Conservation (phyloP, 2,888 invertebrate species). For the Orthosia gracilis region DNA sequence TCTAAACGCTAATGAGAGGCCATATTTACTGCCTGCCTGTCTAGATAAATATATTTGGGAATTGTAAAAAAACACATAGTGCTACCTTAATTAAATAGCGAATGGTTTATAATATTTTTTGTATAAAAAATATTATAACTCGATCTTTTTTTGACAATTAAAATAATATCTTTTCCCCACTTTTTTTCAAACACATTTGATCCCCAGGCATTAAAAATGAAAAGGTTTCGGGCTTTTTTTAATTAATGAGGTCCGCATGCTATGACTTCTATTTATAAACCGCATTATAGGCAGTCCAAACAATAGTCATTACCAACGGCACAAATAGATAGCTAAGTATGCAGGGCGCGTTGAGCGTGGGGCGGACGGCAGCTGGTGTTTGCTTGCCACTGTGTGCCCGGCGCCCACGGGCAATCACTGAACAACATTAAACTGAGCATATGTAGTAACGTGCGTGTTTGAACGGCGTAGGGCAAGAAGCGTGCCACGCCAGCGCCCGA, state of each 20-base stretch:
- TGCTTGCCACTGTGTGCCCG: constrained; percentile 18
- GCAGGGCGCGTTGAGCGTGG: constrained; percentile 3
- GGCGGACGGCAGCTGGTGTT: constrained; percentile 37
- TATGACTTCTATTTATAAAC: constrained; percentile 35
- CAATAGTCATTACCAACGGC: constrained; percentile 12
- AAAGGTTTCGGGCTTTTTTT: neutral
- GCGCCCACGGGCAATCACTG: constrained; percentile 21
- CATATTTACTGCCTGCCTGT: neutral
- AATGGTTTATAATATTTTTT: no score
- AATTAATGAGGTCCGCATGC: neutral
- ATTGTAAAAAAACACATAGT: neutral
- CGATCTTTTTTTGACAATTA: no score
- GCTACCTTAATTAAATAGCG: neutral
- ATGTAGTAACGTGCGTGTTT: constrained; percentile 10
- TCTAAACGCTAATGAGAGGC: neutral
- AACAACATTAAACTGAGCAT: constrained; percentile 22
- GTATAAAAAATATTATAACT: no score
- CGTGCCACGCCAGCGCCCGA: constrained; percentile 91
- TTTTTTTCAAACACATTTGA: no score
- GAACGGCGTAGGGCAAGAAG: constrained; percentile 83
- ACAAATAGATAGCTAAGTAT: constrained; percentile 38
- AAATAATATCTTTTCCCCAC: no score
- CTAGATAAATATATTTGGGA: neutral
- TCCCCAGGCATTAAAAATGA: neutral
- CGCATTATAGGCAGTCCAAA: constrained; percentile 13